A percentile compares a stretch with the other conserved stretches of the same genome.
Conservation (phyloP, 2,113 vertebrate genomes). For the Phaethornis superciliosus region DNA sequence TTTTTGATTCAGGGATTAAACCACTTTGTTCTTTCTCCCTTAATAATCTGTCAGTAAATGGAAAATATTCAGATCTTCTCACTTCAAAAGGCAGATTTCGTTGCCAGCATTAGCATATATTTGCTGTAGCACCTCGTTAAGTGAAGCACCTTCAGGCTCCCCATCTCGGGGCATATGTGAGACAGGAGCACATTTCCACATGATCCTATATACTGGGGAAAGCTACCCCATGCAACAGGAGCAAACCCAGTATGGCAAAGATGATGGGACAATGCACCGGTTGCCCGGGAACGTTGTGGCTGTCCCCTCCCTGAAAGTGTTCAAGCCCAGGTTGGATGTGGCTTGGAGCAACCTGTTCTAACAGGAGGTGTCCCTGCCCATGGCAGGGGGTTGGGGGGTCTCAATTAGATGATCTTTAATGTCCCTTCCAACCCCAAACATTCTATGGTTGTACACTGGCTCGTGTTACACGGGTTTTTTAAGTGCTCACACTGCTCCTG, state of each 20-base stretch:
- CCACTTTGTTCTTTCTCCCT: not conserved
- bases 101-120: not conserved
- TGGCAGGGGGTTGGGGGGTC: too few species aligned
- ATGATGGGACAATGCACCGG: accelerated
- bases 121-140: not conserved
- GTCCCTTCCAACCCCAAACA: too few species aligned
- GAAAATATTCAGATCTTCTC: not conserved
- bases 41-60: not conserved
- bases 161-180: accelerated
- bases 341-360: too few species aligned
- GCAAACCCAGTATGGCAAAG: not conserved
- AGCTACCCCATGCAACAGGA: accelerated
- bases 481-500: not conserved
- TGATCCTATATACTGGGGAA: accelerated
- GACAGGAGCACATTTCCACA: not conserved
- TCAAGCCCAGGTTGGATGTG: too few species aligned
- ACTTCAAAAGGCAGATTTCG: not conserved
- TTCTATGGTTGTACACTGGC: too few species aligned
- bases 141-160: not conserved
- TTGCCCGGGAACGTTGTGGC: too few species aligned
- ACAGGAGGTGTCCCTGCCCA: too few species aligned
- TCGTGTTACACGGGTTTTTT: accelerated
- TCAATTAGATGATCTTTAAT: too few species aligned
- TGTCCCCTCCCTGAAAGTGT: too few species aligned
- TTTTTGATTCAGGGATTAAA: not conserved